These are phyloP conservation scores for Mycteria americana DNA, from an alignment of 2,797 vertebrate species.

Conservation along the genomic window DNA sequence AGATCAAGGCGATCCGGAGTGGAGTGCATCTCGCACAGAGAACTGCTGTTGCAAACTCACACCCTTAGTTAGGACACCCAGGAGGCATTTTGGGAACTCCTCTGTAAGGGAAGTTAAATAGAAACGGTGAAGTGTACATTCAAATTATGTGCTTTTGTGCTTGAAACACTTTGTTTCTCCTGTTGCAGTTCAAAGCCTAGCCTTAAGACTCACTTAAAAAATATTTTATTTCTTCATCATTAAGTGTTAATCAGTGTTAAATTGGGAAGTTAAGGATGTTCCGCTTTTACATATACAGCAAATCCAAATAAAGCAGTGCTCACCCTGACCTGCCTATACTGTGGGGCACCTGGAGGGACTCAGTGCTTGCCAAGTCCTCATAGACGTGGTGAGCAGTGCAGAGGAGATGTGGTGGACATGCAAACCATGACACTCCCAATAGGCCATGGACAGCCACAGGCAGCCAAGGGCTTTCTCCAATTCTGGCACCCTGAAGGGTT, in stretches of 20 bases:
- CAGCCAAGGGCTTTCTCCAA: not conserved
- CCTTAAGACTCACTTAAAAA: not conserved
- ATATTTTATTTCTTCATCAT: not conserved
- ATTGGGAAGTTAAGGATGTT: not conserved
- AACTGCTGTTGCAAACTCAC: not conserved
- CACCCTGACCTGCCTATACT: not conserved
- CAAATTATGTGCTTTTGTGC: not conserved
- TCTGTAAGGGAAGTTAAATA: not conserved
- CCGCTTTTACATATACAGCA: not conserved
- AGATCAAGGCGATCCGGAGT: not conserved
- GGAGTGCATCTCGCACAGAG: not conserved
- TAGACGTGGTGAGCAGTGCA: accelerated
- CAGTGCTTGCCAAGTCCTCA: not conserved
- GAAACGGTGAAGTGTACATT: not conserved
- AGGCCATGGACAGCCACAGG: not conserved
- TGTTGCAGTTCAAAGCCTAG: not conserved
- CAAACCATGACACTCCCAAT: accelerated
- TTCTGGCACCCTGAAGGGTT: not conserved
- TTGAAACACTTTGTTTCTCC: not conserved
- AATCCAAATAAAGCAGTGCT: not conserved
- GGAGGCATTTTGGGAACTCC: not conserved
- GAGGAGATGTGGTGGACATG: not conserved
- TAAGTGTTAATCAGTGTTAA: not conserved
- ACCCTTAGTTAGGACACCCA: not conserved
- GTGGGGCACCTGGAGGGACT: not conserved